Evolutionary conservation across 2,888 invertebrate species (phyloP), one percentile per base, ranked within the genome.

Genomic region (Andrena camellia): DNA sequence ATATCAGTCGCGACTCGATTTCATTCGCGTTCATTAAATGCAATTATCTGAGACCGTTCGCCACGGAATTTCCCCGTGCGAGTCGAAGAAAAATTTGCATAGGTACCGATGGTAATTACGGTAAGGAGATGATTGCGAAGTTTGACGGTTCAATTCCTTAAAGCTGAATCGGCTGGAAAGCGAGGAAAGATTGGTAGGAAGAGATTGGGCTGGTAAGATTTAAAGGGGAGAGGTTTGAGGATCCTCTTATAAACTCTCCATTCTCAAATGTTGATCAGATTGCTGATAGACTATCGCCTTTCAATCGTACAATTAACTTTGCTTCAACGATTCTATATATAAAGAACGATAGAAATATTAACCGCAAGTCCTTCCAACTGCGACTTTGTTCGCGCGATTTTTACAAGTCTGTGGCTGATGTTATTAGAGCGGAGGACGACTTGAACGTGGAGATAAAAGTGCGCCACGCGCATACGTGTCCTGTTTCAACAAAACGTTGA

Each of bases 221-320:
- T 73, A 52, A 73, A 78, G 73, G 31, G 66, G 42, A 78, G n/a
- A 35, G 6, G 2, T 20, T 31, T 2, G 35, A 59, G 42, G 17
- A 35, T 10, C 13, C 26, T 64, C 26, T 20, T 31, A 23, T 2
- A n/a, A 7, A 33, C 20, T 50, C n/a, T 33, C 29, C 7, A 17
- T 48, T 66, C 0, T 20, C 2, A 13, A 29, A 29, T 54, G 52
- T 64, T 54, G n/a, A 50, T 60, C 42, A 42, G 42, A 42, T 42
- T 42, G 17, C 42, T 13, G 42, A 0, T 1, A 42, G 13, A 42
- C 13, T 3, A 42, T 42, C 13, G 17, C n/a, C n/a, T 42, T 17
- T 42, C 4, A 17, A 42, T 42, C 4, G 4, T 4, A 42, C 4
- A 17, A 4, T 42, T 42, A 42, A 17, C 13, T 42, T 42, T 42